Percentiles rank a stretch among this genome's conserved stretches.
Conservation (phyloP, 2,113 vertebrate species). For the Hippopotamus amphibius region DNA sequence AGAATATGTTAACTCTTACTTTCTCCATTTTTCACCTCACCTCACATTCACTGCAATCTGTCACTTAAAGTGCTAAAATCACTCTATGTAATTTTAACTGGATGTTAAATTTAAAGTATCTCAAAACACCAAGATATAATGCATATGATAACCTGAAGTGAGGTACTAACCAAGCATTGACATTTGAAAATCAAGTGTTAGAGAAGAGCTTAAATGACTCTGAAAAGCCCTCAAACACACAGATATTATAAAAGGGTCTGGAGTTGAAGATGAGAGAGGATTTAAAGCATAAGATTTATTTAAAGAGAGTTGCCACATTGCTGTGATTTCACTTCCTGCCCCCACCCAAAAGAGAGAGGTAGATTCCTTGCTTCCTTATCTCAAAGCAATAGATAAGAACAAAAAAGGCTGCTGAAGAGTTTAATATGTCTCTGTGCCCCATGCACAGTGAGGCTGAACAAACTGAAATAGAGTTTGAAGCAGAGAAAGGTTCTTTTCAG, state of each 20-base stretch:
- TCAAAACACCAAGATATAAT: background rate
- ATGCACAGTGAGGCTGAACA: background rate
- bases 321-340: background rate
- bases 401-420: background rate
- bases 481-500: background rate
- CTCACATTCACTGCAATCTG: background rate
- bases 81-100: background rate
- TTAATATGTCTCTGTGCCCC: background rate
- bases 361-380: background rate
- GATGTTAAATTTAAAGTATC: conserved; percentile 17
- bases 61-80: conserved; percentile 51
- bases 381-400: background rate
- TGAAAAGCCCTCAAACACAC: background rate
- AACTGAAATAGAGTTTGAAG: background rate
- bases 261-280: background rate
- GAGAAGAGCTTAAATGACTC: background rate
- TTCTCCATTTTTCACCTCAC: background rate
- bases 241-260: background rate
- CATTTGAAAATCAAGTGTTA: conserved; percentile 50
- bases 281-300: background rate
- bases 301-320: background rate
- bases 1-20: background rate
- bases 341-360: background rate
- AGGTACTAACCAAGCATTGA: background rate
- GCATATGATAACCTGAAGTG: background rate